Base-by-base conservation (phyloP, 2,113 vertebrate species). In the Ceyx melanurus region DNA sequence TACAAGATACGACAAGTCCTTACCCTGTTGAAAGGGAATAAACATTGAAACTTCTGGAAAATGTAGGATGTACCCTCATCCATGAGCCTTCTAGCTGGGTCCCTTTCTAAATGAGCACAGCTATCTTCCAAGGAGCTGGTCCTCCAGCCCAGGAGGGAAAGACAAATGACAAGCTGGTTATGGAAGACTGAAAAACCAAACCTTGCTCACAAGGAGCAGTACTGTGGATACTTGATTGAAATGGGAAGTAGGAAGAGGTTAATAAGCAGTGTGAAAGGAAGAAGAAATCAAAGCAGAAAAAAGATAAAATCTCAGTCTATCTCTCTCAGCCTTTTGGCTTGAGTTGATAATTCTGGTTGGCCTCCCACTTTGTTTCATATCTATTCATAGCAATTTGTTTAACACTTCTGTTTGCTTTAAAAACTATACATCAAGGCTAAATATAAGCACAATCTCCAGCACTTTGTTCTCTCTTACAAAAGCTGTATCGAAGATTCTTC, bases 391-490 rank as follows among this genome's bases (percentile, higher is more conserved):
- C 0, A 0, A 72, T 75, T 84, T 90, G 29, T 78, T 95, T 90
- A 90, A 82, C 81, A 29, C 57, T 67, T 4, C 25, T 40, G 31
- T 70, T 89, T 66, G 62, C 51, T 90, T 94, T 76, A 31, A 70
- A 92, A 79, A n/a, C 54, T 45, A 17, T 6, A 51, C 89, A 82
- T 70, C 78, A 74, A 92, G 83, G 86, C 83, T 67, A 67, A 82
- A 22, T 7, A 82, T 21, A 54, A 65, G 17, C 80, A 3, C 68
- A 61, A 61, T 57, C 53, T 29, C n/a, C 16, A 8, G 43, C 28
- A 48, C 86, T 95, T 88, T 96, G 88, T 74, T 94, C 84, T 91
- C 25, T 29, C 21, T 15, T 7, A 48, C 45, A 89, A 54, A 93
- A 62, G 72, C 82, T 80, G 54, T 18, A 60, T 78, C 75, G 37